These are phyloP conservation scores for Podarcis lilfordi DNA, from an alignment of 2,797 vertebrate species.

Conservation along the genomic window DNA sequence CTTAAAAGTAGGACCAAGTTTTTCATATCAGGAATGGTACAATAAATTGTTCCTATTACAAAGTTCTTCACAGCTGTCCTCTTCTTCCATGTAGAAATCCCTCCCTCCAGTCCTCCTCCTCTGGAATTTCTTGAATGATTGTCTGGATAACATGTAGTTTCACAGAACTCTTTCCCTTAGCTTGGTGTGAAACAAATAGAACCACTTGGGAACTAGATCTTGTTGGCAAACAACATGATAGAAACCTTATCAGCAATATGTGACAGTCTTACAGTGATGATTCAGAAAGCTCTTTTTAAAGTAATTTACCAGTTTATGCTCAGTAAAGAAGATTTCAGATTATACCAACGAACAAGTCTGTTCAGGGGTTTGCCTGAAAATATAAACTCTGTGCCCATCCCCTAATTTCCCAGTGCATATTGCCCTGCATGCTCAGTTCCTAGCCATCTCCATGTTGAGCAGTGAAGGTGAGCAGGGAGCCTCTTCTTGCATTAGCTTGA, in stretches of 20 bases:
- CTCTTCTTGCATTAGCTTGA: too few relatives aligned
- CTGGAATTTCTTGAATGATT: background rate
- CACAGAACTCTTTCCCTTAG: background rate
- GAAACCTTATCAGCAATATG: background rate
- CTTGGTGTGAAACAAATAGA: background rate
- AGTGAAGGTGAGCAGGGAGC: too few relatives aligned
- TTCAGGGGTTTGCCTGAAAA: too few relatives aligned
- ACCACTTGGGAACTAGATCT: background rate
- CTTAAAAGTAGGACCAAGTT: background rate
- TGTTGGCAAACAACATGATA: background rate
- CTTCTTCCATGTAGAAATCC: background rate
- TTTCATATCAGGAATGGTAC: background rate
- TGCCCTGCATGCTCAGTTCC: too few relatives aligned
- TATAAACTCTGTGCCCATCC: too few relatives aligned
- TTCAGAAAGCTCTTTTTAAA: background rate
- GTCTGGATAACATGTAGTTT: background rate
- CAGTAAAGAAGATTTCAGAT: background rate
- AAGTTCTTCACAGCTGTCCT: background rate
- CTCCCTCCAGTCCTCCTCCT: background rate
- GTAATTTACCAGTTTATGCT: background rate
- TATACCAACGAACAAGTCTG: too few relatives aligned
- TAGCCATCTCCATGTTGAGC: too few relatives aligned
- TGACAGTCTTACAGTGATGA: background rate
- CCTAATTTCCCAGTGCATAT: too few relatives aligned
- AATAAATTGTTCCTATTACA: background rate